These are phyloP conservation scores for Drosophila neonasuta DNA, from an alignment of 2,888 invertebrate species.

Conservation along the genomic window DNA sequence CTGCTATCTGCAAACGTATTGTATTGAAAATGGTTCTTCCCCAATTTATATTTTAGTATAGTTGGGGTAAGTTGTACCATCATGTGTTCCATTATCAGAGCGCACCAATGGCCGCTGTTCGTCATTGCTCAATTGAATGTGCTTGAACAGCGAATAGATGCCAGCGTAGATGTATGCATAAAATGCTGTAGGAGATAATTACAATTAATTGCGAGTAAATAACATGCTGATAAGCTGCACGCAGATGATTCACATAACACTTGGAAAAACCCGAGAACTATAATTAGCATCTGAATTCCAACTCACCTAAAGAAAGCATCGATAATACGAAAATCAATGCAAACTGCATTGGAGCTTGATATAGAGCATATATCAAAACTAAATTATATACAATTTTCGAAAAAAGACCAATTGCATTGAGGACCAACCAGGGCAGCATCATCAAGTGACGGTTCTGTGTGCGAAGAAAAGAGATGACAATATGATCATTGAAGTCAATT, in stretches of 20 bases:
- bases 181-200: not conserved
- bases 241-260: not conserved
- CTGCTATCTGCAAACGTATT: not conserved
- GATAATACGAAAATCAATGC: not conserved
- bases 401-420: not conserved
- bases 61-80: not conserved
- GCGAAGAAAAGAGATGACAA: not conserved
- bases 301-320: not conserved
- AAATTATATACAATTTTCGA: not conserved
- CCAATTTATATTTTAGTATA: not conserved
- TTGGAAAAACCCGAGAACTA: too few species aligned
- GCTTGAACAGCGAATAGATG: not conserved
- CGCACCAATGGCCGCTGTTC: not conserved
- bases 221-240: not conserved
- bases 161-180: not conserved
- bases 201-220: not conserved
- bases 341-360: not conserved
- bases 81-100: not conserved
- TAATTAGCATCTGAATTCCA: too few species aligned
- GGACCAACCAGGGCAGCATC: not conserved
- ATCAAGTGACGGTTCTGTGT: constrained; percentile 1
- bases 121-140: not conserved
- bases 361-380: not conserved
- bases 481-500: not conserved
- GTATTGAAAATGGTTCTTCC: not conserved